These are phyloP conservation scores for Nothoprocta perdicaria DNA, from an alignment of 2,113 vertebrate genomes.

Conservation along the genomic window DNA sequence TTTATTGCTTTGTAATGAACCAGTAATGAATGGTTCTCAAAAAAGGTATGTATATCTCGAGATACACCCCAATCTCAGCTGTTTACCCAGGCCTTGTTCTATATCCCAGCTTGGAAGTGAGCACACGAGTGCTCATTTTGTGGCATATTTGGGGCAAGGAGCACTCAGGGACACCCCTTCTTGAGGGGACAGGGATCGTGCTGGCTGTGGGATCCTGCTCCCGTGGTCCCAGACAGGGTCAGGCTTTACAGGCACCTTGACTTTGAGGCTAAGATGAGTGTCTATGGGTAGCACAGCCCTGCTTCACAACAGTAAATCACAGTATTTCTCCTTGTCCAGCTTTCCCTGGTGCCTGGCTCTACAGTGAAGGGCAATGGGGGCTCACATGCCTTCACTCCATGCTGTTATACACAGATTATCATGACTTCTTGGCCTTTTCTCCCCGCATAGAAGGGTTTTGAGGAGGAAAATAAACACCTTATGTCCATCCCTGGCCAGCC, in stretches of 20 bases:
- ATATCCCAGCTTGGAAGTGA: not conserved
- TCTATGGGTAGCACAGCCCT: too few species aligned
- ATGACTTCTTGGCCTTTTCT: too few species aligned
- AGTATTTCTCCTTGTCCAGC: too few species aligned
- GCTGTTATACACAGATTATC: too few species aligned
- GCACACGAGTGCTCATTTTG: fast-evolving
- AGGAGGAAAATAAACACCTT: not conserved
- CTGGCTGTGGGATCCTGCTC: not conserved
- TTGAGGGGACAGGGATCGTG: not conserved
- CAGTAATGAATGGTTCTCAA: not conserved
- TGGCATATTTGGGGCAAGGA: fast-evolving
- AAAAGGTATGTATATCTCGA: not conserved
- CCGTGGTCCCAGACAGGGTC: fast-evolving
- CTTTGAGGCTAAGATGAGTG: fast-evolving
- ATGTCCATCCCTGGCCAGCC: fast-evolving
- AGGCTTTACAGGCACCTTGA: fast-evolving
- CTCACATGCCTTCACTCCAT: not conserved
- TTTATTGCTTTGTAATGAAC: not conserved
- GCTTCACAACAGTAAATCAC: too few species aligned
- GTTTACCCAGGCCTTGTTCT: not conserved
- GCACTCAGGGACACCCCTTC: not conserved
- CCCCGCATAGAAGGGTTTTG: not conserved
- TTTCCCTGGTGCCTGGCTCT: too few species aligned
- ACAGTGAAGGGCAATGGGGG: too few species aligned
- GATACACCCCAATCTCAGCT: not conserved